Base-by-base conservation (phyloP, 1,140 invertebrate genomes). In the Lepidurus apus region DNA sequence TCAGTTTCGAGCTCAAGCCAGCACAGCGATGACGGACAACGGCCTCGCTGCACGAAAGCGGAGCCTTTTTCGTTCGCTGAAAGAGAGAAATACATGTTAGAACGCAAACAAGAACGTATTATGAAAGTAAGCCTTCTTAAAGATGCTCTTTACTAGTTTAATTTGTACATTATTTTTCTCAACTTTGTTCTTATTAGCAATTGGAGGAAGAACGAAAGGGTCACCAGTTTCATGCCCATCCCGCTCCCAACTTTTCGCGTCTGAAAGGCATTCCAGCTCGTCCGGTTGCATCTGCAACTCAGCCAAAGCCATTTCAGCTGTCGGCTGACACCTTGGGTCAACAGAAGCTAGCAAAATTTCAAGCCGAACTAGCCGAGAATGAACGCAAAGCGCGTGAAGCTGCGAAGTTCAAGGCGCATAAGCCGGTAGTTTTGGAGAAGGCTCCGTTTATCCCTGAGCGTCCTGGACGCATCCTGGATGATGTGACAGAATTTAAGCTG, bases 151-250 rank as follows among this genome's bases (percentile, higher is more conserved):
- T 42, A 26, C 21, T 7, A 74, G 74, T 42, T 74, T 17, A 7
- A 0, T 47, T 1, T 17, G 21, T 24, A 42, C 0, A 10, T 76
- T 1, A 75, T 42, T 75, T 17, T 42, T 75, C 21, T 42, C 75
- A 43, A 17, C n/a, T 65, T 65, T 65, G 34, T 45, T 47, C 17
- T 42, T 44, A 3, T 1, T 45, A 77, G 76, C 44, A 53, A 11
- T 34, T 77, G 76, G 43, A 77, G 26, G 76, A 76, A 17, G 75
- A 77, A 45, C 76, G 43, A 5, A 77, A 77, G 45, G 21, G 42
- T 17, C 24, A 42, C n/a, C 43, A 24, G n/a, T 77, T 77, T 17
- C 76, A 77, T 47, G 76, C 76, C 7, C 24, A 77, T n/a, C 76
- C 76, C 9, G 45, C 34, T 43, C 76, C 76, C 9, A 45, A 77